Evolutionary conservation across 1,140 invertebrate genomes (phyloP).

Genomic region (Leptonema lineaticorne): DNA sequence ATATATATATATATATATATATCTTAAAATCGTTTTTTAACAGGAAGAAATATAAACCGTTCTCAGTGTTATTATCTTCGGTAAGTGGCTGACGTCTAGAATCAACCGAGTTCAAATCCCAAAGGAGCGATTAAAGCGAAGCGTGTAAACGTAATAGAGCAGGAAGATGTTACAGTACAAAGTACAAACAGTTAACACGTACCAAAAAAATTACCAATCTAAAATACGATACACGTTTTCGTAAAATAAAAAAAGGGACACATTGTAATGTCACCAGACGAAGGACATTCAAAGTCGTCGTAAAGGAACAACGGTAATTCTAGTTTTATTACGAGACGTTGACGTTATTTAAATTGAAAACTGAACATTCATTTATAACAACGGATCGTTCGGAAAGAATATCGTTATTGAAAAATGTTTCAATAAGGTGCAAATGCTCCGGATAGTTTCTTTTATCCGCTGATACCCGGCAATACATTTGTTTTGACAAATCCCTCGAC

Average conservation of each 20-base stretch:
- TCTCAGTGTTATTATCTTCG: conserved; percentile 2
- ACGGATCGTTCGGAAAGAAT: no score
- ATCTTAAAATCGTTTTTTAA: background rate
- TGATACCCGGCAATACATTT: conserved; percentile 31
- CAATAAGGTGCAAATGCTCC: background rate
- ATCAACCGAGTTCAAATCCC: background rate
- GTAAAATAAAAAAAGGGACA: background rate
- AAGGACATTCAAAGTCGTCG: background rate
- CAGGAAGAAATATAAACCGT: background rate
- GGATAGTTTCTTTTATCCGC: conserved; percentile 24
- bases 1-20: no score
- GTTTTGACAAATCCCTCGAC: conserved; percentile 39
- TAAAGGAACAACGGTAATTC: background rate
- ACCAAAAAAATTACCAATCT: conserved; percentile 7
- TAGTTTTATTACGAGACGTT: no score
- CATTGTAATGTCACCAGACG: background rate
- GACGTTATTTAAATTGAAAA: no score
- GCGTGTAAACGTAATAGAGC: conserved; percentile 6
- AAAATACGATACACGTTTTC: background rate
- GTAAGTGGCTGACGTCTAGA: conserved; percentile 7
- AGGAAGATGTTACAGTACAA: background rate
- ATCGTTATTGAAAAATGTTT: conserved; percentile 20
- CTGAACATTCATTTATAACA: no score
- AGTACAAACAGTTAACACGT: background rate
- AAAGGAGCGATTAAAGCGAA: conserved; percentile 6